These are phyloP conservation scores for Chroicocephalus ridibundus DNA, from an alignment of 2,113 vertebrate genomes.

Conservation along the genomic window DNA sequence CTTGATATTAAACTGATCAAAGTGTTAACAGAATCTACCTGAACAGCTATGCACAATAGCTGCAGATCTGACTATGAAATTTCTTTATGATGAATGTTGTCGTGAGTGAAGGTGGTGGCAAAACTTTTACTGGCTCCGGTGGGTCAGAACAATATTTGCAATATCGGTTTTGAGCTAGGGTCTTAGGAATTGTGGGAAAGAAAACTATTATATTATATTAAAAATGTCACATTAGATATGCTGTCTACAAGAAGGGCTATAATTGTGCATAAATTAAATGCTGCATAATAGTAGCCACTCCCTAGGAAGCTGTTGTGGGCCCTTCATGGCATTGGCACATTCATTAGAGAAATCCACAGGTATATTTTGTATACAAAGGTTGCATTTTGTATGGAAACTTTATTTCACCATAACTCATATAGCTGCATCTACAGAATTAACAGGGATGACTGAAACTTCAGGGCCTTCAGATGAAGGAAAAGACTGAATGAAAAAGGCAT, in stretches of 20 bases:
- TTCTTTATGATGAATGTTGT: not conserved
- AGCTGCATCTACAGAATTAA: not conserved
- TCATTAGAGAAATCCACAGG: not conserved
- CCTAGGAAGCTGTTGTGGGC: not conserved
- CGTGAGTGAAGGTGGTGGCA: not conserved
- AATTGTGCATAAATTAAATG: not conserved
- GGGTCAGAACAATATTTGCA: not conserved
- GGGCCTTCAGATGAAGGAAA: not conserved
- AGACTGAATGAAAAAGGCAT: not conserved
- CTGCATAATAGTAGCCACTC: not conserved
- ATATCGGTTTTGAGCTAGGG: not conserved
- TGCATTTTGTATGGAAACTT: not conserved
- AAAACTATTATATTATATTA: not conserved
- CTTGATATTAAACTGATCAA: not conserved
- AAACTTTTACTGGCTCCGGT: not conserved
- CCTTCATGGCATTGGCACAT: not conserved
- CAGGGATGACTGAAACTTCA: not conserved
- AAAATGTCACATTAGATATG: not conserved
- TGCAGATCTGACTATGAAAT: not conserved
- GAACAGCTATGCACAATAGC: not conserved
- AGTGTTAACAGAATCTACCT: not conserved
- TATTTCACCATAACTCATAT: not conserved
- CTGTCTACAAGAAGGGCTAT: not conserved
- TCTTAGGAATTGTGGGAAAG: not conserved
- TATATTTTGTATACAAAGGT: not conserved